Base-by-base conservation (phyloP, 2,113 vertebrate species). In the Passerina amoena region DNA sequence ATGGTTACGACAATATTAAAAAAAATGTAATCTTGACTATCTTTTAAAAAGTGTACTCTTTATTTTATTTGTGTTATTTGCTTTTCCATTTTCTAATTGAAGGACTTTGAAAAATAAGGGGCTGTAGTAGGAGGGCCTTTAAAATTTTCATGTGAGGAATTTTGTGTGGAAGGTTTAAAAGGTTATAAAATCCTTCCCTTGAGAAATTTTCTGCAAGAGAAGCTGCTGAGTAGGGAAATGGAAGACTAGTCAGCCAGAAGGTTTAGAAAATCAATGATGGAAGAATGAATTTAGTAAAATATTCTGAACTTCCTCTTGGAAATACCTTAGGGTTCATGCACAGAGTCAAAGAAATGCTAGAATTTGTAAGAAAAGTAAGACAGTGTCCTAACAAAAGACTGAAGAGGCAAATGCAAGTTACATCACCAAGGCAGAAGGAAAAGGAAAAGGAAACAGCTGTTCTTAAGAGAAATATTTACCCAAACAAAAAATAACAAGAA, bases 141-240 rank as follows among this genome's bases (percentile, higher is more conserved):
- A 42, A 75, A 83, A 38, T 75, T 56, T 71, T 31, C 10, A 20
- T 47, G 2, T 28, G 76, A 48, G 48, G 12, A 68, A 59, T 48
- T 68, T 71, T 10, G 7, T 13, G 8, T 84, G 18, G 53, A 78
- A 82, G 8, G 7, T 35, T 69, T 69, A 60, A 85, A 82, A 61
- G 7, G 14, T 6, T 80, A 9, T 68, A 63, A 59, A 85, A 82
- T 47, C 12, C 16, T 65, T 70, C 65, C 10, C 42, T 63, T 45
- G 53, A 80, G 71, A 94, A 91, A 71, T 93, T 86, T 88, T 94
- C 25, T 82, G 44, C 51, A 68, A 61, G 16, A 76, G n/a, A 85
- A 78, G 33, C 11, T 96, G n/a, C 37, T 82, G 53, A 70, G 37
- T 71, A 75, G 27, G 21, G 31, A 78, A 82, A 61, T 6, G 37